Conservation (phyloP, 2,797 vertebrate genomes). For the Dendrocincla fuliginosa region DNA sequence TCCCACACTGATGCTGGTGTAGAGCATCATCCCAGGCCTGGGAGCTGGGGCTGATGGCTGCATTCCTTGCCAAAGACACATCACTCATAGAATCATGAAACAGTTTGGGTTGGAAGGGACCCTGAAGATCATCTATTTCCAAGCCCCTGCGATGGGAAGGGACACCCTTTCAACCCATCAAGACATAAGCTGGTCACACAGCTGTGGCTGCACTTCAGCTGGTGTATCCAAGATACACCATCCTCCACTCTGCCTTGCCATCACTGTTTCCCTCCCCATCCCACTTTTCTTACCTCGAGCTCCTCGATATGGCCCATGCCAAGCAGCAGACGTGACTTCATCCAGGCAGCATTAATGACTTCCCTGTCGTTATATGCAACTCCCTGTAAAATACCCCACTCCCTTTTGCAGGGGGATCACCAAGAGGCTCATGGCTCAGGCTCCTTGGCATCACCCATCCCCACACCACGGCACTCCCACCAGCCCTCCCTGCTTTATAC, state of each 20-base stretch:
- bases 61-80: neutral
- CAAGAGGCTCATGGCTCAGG: neutral
- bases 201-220: accelerated
- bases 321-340: neutral
- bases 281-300: neutral
- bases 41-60: neutral
- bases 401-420: neutral
- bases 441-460: neutral
- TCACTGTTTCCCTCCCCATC: neutral
- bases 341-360: neutral
- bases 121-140: neutral
- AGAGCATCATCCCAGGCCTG: too few relatives aligned
- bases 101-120: neutral
- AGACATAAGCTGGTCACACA: neutral
- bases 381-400: neutral
- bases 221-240: accelerated
- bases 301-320: accelerated
- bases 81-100: neutral
- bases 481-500: neutral
- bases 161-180: neutral
- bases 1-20: too few relatives aligned
- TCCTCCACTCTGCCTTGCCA: neutral
- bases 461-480: accelerated
- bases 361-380: neutral
- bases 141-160: neutral